Base-by-base conservation (phyloP, 2,797 vertebrate species). In the Hapalemur alaotrensis region DNA sequence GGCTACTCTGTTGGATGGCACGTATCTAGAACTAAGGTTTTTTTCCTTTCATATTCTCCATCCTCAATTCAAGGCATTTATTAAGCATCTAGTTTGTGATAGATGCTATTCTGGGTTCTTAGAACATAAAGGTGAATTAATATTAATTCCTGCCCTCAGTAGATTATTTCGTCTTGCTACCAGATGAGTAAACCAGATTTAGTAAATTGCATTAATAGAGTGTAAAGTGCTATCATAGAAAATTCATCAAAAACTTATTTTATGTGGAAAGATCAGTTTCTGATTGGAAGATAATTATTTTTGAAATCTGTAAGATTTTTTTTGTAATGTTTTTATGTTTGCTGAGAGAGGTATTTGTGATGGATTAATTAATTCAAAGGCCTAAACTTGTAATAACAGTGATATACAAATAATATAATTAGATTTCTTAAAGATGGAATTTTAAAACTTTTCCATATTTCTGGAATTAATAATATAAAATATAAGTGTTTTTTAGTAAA, bases 281-380 rank as follows among this genome's bases (percentile, higher is more conserved):
- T 93, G 46, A 59, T 54, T 91, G 32, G 73, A 94, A 70, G 13
- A 25, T 88, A 76, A 81, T 89, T 84, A 48, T 38, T 89, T 86
- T 91, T 91, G 48, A 79, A 38, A 81, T 67, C 28, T 92, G 0
- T 78, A 73, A 89, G 28, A 89, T 93, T 15, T 91, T 90, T 90
- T 81, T 30, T 69, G 1, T 90, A 32, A 12, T 89, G 57, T 65
- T 70, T 89, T 81, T 89, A 5, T 46, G 23, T 81, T 86, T 59
- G 13, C 23, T 10, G 35, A 76, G 20, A 76, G 25, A 32, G 4
- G 28, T 35, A n/a, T 65, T 76, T 87, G 57, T 80, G 30, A 82
- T 95, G 28, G 10, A 23, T 85, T 22, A 41, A 35, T 85, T 91
- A 75, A 87, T 25, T 89, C 23, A 93, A 17, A 82, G 73, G 52